Evolutionary conservation across 2,797 vertebrate genomes (phyloP).

Genomic region (Phoeniculus purpureus): DNA sequence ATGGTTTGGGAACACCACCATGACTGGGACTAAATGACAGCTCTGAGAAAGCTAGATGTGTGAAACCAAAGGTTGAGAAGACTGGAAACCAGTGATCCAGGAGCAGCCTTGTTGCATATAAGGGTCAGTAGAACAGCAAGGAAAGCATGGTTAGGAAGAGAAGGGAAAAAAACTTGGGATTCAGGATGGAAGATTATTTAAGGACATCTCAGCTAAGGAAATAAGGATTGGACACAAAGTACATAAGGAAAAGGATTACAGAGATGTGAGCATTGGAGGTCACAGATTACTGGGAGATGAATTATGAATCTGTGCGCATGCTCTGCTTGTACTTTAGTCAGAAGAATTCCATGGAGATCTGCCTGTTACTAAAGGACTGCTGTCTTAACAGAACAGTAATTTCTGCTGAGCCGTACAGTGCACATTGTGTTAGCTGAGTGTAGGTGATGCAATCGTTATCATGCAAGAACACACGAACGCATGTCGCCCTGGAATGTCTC

Average conservation of each 20-base stretch:
- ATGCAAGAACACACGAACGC: slow-evolving; percentile 2
- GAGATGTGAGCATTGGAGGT: neutral
- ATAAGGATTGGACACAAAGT: neutral
- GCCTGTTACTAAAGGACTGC: slow-evolving; percentile 21
- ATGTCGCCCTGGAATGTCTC: neutral
- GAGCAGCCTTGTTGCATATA: slow-evolving; percentile 7
- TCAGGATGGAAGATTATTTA: slow-evolving; percentile 17
- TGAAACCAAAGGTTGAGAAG: slow-evolving; percentile 61
- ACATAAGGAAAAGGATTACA: neutral
- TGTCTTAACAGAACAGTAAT: slow-evolving; percentile 53
- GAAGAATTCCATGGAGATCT: slow-evolving; percentile 46
- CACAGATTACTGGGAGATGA: slow-evolving; percentile 14
- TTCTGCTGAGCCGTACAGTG: slow-evolving; percentile 50
- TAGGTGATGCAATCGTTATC: slow-evolving; percentile 50
- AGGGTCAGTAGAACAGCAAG: neutral
- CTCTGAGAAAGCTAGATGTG: slow-evolving; percentile 33
- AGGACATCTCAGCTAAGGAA: neutral
- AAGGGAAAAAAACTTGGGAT: neutral
- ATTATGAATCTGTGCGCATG: neutral
- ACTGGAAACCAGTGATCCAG: slow-evolving; percentile 19
- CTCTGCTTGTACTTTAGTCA: slow-evolving; percentile 46
- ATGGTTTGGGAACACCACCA: slow-evolving; percentile 46
- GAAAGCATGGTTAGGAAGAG: neutral
- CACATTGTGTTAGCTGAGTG: neutral
- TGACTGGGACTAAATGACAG: slow-evolving; percentile 51